Evolutionary conservation across 1,140 invertebrate species (phyloP), one percentile per base, ranked within the genome.

Genomic region (Atopsyche davidsoni): DNA sequence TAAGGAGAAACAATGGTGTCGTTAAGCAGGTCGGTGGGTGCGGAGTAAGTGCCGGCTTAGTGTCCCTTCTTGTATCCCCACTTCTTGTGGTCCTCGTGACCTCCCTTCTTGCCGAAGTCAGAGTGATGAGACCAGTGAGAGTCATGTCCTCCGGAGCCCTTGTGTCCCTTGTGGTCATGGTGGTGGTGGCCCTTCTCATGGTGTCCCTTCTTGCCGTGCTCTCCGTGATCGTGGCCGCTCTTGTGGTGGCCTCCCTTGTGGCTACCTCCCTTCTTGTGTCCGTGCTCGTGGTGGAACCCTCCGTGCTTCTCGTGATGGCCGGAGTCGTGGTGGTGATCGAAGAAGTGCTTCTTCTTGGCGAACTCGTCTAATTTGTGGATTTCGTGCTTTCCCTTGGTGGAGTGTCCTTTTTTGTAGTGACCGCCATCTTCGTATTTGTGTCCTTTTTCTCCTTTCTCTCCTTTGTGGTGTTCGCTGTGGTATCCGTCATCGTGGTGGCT

Each of bases 311-410:
- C 75, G 55, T 83, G 79, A 46, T 85, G 79, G 3, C 85, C 85
- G 19, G 83, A 82, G 51, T 85, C 83, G 55, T 87, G 82, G 60
- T 78, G 78, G 46, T 87, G 84, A 34, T 88, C 83, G 59, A 88
- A 88, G 70, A 86, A 87, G 58, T 70, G 64, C 36, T 70, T 70
- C 58, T 72, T 63, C 57, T 70, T 72, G 51, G 69, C 69, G 66
- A 69, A 72, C 50, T 72, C 69, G 59, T 89, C 85, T 21, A 67
- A 63, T 58, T 86, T 87, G 62, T 87, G 83, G 31, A 83, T 76
- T 55, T 81, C 85, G 60, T 87, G 82, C 58, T 87, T 83, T 59
- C 85, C 86, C 7, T 85, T 85, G 35, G 79, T 84, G 17, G 82
- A 82, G 64, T 88, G 84, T 0, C 85, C 86, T 47, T 87, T 87